phyloP scores from a whole-genome alignment of 2,797 vertebrate genomes.

The Anniella stebbinsi region DNA sequence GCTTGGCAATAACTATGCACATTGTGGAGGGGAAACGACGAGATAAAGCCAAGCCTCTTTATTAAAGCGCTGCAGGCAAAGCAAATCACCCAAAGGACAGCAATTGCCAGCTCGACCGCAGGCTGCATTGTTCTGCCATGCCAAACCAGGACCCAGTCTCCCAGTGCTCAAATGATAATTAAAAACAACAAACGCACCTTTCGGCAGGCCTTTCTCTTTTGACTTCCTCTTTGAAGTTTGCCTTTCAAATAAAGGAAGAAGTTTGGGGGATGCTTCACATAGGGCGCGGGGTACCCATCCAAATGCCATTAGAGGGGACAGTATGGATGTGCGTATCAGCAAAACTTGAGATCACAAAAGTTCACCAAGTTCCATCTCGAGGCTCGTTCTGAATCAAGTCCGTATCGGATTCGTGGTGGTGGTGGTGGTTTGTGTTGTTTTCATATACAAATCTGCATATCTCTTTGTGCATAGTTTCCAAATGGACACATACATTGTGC shows the following conservation, averaged over 20 bases:
- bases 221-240: neutral
- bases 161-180: constrained; percentile 2
- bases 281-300: too few relatives aligned
- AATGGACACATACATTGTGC: too few relatives aligned
- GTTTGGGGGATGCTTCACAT: neutral
- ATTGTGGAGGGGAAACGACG: constrained; percentile 48
- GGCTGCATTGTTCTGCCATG: constrained; percentile 41
- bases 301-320: neutral
- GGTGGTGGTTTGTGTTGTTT: too few relatives aligned
- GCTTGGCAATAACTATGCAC: constrained; percentile 52
- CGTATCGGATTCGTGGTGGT: too few relatives aligned
- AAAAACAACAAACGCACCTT: neutral
- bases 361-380: too few relatives aligned
- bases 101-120: constrained; percentile 26
- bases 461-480: too few relatives aligned
- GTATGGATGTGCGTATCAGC: too few relatives aligned
- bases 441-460: too few relatives aligned
- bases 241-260: neutral
- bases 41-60: constrained; percentile 64
- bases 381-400: too few relatives aligned
- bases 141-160: constrained; percentile 15
- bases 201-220: neutral
- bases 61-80: constrained; percentile 67
- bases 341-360: too few relatives aligned
- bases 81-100: constrained; percentile 42